Percentiles rank a stretch among this genome's conserved stretches.
These are phyloP conservation scores for Hephaestus fuliginosus DNA, from an alignment of 2,797 vertebrate species.

Conservation along the genomic window DNA sequence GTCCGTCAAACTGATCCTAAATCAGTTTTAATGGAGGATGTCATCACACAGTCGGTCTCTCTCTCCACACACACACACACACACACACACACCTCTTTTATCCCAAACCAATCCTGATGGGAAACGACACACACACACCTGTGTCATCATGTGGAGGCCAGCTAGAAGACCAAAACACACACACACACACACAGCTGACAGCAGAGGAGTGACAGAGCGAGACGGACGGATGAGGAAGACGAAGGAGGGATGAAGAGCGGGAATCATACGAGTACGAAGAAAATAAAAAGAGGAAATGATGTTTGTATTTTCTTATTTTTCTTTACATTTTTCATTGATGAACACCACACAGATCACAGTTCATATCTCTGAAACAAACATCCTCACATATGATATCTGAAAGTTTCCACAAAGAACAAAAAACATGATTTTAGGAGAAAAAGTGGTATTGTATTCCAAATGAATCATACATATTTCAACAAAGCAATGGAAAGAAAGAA, in stretches of 20 bases:
- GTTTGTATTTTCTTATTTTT: too few species aligned
- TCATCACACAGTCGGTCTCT: neutral
- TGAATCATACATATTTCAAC: too few species aligned
- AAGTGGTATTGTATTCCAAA: too few species aligned
- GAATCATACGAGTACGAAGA: neutral
- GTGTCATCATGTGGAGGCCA: constrained; percentile 8
- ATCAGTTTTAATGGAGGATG: constrained; percentile 11
- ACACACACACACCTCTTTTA: neutral
- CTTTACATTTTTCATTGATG: too few species aligned
- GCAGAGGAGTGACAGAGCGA: constrained; percentile 17
- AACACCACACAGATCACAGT: too few species aligned
- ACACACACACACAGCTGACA: neutral
- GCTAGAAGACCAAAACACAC: neutral
- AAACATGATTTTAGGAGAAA: too few species aligned
- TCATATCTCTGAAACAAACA: too few species aligned
- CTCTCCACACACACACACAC: neutral
- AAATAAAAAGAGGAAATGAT: too few species aligned
- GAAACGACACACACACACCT: constrained; percentile 28
- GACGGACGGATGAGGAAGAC: neutral
- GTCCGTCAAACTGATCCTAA: neutral
- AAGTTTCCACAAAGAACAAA: too few species aligned
- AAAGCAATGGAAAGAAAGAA: too few species aligned
- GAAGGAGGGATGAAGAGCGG: neutral
- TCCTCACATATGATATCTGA: too few species aligned
- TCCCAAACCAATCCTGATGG: constrained; percentile 2